Evolutionary conservation across 2,888 invertebrate species (phyloP), one percentile per base, ranked within the genome.

Genomic region (Mythimna impura): DNA sequence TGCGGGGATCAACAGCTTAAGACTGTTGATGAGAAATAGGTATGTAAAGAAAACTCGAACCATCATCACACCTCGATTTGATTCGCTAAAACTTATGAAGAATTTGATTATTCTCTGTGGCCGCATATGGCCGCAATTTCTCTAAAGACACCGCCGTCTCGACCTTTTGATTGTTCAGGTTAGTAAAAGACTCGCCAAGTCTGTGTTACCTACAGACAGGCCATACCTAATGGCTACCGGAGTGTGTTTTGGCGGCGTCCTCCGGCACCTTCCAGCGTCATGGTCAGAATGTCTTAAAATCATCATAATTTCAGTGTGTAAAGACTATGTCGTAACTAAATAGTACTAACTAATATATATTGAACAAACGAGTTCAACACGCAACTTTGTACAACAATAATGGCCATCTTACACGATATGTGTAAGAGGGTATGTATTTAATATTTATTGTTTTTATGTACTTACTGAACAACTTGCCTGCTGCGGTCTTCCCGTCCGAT

Each of bases 391-490:
- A 43, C 5, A 43, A 57, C 40, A 40, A 40, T 63, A 78, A 79
- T 60, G 20, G 17, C 3, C 3, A 3, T 5, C 36, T 22, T n/a
- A 57, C 61, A 74, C 14, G 79, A 34, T 43, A 75, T 71, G 25
- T 43, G 22, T 25, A 25, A 25, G 25, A 25, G 25, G 25, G 25
- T n/a, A 57, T 34, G 40, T 22, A n/a, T 10, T 36, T 1, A 54
- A 22, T 36, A 40, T 57, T 57, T 62, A 62, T 34, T 34, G n/a
- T 79, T 63, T 25, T 76, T 43, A 63, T 17, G 20, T n/a, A n/a
- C n/a, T n/a, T n/a, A n/a, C n/a, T n/a, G n/a, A n/a, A n/a, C n/a
- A n/a, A 43, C 17, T 57, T 61, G 25, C 2, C 25, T 25, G 25
- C 25, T 25, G 25, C 2, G 25, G 25, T 25, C 25, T 25, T 25